Conservation (phyloP, 2,113 vertebrate species). For the Burhinus oedicnemus region DNA sequence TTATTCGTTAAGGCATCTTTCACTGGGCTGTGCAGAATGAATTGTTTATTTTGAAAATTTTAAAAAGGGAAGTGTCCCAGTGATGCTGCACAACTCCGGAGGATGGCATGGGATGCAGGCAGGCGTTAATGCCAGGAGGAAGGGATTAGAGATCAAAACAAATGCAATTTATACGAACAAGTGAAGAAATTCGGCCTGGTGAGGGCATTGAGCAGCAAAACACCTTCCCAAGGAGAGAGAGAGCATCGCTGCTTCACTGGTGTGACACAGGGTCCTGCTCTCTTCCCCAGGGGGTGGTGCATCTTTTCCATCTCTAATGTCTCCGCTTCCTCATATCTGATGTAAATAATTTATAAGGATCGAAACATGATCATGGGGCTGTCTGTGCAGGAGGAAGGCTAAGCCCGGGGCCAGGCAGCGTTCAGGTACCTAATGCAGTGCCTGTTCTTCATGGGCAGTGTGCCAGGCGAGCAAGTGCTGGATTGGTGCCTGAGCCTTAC, state of each 20-base stretch:
- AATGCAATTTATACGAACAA: not conserved
- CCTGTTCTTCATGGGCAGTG: not conserved
- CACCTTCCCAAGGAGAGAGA: not conserved
- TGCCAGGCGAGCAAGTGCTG: not conserved
- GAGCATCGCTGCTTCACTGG: not conserved
- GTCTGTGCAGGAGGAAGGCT: slow-evolving; percentile 23
- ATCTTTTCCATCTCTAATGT: slow-evolving; percentile 58
- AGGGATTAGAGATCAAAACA: not conserved
- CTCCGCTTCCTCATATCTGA: slow-evolving; percentile 14
- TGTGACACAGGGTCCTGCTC: not conserved
- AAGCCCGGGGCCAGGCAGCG: not conserved
- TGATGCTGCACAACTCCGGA: not conserved
- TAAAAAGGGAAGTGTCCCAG: not conserved
- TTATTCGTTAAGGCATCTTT: not conserved
- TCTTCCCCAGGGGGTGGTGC: not conserved
- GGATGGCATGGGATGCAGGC: not conserved
- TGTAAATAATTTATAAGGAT: slow-evolving; percentile 59
- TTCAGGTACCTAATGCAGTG: not conserved
- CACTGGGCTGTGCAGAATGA: not conserved
- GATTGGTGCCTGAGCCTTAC: not conserved
- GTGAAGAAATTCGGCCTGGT: not conserved
- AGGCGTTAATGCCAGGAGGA: not conserved
- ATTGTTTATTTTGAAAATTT: not conserved
- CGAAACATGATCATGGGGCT: slow-evolving; percentile 3
- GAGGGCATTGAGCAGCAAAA: not conserved